Evolutionary conservation across 1,140 invertebrate species (phyloP).

Genomic region (Aricia agestis): DNA sequence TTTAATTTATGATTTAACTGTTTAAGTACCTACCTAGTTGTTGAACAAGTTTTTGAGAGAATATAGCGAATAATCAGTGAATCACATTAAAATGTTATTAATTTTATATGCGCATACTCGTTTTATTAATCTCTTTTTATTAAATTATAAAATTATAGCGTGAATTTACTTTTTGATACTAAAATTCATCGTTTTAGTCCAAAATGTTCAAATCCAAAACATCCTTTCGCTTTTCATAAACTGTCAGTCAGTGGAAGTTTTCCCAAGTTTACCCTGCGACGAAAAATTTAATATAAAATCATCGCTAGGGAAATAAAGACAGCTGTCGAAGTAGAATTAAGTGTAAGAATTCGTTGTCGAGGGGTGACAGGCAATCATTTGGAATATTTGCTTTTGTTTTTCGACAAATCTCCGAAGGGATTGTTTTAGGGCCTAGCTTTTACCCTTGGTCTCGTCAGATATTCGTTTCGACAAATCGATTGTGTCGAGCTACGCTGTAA

Average conservation of each 20-base stretch:
- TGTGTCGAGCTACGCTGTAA: background rate
- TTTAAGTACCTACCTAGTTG: no score
- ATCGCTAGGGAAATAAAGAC: constrained; percentile 21
- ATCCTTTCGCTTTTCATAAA: background rate
- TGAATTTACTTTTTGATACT: no score
- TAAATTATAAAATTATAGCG: no score
- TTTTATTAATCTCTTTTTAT: no score
- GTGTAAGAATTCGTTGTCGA: constrained; percentile 5
- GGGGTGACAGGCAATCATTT: constrained; percentile 6
- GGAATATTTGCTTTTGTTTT: constrained; percentile 12
- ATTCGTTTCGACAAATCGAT: no score
- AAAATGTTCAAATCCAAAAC: background rate
- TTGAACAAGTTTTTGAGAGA: no score
- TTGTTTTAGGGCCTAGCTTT: background rate
- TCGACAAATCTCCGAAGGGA: background rate
- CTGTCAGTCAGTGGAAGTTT: background rate
- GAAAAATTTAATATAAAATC: constrained; percentile 23
- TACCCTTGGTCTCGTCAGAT: background rate
- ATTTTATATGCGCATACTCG: no score
- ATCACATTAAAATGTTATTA: no score
- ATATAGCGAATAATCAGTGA: no score
- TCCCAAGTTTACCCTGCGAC: background rate
- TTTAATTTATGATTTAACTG: no score
- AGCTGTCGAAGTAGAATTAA: constrained; percentile 20
- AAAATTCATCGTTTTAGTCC: no score